Evolutionary conservation across 2,113 vertebrate species (phyloP).

Genomic region (Alexandromys fortis): DNA sequence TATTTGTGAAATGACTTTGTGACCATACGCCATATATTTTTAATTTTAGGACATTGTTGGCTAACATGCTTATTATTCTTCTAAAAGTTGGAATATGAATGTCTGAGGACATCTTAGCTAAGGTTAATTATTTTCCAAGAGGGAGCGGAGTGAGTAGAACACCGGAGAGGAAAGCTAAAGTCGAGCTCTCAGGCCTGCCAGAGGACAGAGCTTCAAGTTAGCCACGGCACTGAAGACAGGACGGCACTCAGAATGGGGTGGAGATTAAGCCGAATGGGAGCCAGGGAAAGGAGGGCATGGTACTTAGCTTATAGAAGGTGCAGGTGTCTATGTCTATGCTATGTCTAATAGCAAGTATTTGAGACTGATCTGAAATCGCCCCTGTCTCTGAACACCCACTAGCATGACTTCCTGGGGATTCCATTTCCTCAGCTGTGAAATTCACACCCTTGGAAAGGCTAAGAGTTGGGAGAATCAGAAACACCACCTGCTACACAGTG

Average conservation of each 20-base stretch:
- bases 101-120: background rate
- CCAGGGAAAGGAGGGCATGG: background rate
- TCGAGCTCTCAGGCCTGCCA: too few relatives aligned
- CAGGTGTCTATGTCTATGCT: background rate
- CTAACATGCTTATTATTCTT: background rate
- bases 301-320: background rate
- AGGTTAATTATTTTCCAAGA: constrained; percentile 11
- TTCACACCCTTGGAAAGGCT: constrained; percentile 14
- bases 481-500: background rate
- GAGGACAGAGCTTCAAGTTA: background rate
- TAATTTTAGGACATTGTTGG: background rate
- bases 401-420: background rate
- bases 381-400: background rate
- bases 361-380: background rate
- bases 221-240: background rate
- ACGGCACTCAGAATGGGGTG: background rate
- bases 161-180: background rate
- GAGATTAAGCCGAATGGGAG: background rate
- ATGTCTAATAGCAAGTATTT: background rate
- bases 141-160: background rate
- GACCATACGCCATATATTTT: background rate
- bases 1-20: constrained; percentile 31
- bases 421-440: background rate
- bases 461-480: background rate
- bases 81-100: background rate